Evolutionary conservation across 92 coral and sea anemone species (phyloP).

Genomic region (Palythoa heliodiscus): DNA sequence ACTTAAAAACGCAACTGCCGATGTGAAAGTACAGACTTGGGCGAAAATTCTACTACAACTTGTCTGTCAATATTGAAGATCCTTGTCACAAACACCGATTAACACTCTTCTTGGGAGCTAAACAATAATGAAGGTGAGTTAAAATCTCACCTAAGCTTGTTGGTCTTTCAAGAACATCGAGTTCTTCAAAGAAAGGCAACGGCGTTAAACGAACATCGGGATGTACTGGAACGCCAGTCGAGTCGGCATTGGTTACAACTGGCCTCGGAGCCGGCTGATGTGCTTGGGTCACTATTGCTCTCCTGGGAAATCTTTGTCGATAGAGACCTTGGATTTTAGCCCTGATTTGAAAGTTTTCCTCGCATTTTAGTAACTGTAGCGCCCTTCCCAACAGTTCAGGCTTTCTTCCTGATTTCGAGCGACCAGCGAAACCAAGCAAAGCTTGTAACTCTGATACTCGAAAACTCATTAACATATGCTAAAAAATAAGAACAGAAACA

Average conservation of each 20-base stretch:
- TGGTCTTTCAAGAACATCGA: conserved; percentile 94
- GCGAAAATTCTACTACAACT: no score
- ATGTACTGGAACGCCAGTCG: conserved; percentile 86
- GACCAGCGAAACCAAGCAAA: conserved; percentile 93
- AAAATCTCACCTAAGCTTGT: conserved; percentile 86
- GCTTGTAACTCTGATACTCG: conserved; percentile 97
- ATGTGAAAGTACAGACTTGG: no score
- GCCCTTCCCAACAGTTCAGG: conserved; percentile 98
- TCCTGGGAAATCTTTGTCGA: conserved; percentile 90
- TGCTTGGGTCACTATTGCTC: conserved; percentile 58
- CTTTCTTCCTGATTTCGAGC: conserved; percentile 97
- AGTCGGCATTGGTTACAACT: conserved; percentile 51
- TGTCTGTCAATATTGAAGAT: background rate
- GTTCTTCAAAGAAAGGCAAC: conserved; percentile 88
- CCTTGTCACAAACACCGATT: background rate
- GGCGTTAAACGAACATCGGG: conserved; percentile 88
- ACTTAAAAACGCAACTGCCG: no score
- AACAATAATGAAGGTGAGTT: background rate
- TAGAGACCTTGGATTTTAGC: conserved; percentile 89
- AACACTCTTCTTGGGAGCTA: background rate
- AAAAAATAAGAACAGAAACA: conserved; percentile 23
- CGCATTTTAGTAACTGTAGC: conserved; percentile 90
- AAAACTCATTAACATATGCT: conserved; percentile 99
- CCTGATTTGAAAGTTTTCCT: conserved; percentile 80
- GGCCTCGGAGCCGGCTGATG: conserved; percentile 60